Conservation (phyloP, 2,888 invertebrate species). For the Andrena praecox region DNA sequence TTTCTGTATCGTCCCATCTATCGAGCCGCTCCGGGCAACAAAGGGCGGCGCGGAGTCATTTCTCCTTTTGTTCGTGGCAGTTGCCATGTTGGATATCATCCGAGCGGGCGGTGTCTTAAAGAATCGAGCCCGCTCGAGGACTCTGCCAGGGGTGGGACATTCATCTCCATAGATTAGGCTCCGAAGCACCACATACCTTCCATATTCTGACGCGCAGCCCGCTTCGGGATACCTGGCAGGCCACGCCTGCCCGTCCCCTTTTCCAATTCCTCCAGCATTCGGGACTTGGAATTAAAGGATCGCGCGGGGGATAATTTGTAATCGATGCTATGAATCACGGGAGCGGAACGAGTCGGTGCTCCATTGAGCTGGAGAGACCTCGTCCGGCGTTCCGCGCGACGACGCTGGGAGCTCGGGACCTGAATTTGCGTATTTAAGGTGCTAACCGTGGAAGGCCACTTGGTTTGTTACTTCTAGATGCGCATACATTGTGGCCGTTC, state of each 20-base stretch:
- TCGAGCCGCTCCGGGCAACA: conserved; percentile 41
- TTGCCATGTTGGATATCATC: conserved; percentile 61
- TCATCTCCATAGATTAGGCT: conserved; percentile 75
- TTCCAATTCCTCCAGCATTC: conserved; percentile 8
- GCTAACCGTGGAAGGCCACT: no score
- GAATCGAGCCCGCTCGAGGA: conserved; percentile 50
- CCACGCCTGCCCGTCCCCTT: conserved; percentile 72
- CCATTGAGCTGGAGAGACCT: background rate
- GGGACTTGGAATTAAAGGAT: conserved; percentile 20
- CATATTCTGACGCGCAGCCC: conserved; percentile 49
- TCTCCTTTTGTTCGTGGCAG: conserved; percentile 57
- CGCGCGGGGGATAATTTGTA: conserved; percentile 27
- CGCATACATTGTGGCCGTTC: no score
- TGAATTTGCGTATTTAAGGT: background rate
- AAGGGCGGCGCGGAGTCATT: conserved; percentile 48
- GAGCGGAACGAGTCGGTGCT: background rate
- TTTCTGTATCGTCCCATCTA: conserved; percentile 54
- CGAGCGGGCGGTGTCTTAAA: conserved; percentile 66
- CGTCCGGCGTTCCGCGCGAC: background rate
- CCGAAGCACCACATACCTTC: conserved; percentile 56
- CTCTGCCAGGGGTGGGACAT: conserved; percentile 68
- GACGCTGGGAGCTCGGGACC: background rate
- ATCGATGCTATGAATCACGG: conserved; percentile 33
- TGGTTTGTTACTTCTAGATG: no score
- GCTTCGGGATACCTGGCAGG: conserved; percentile 70